Conservation (phyloP, 1,140 invertebrate genomes). For the Drosophila albomicans region DNA sequence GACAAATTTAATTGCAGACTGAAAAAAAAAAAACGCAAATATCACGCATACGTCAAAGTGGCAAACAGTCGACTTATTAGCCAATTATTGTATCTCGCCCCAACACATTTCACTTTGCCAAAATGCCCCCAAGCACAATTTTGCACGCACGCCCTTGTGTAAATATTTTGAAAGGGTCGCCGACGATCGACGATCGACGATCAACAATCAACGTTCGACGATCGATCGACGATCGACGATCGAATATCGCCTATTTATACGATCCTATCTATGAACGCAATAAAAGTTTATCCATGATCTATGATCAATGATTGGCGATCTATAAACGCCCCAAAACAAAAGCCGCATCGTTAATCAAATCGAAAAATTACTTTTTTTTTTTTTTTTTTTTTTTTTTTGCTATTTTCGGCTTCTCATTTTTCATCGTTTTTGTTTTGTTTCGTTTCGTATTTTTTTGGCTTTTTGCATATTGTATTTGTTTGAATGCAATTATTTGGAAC, state of each 20-base stretch:
- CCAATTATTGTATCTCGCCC: slow-evolving; percentile 31
- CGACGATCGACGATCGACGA: slow-evolving; percentile 2
- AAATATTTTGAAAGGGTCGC: slow-evolving; percentile 73
- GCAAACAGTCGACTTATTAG: slow-evolving; percentile 58
- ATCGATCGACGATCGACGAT: slow-evolving; percentile 2
- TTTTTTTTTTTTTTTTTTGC: slow-evolving; percentile 19
- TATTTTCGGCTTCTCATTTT: background rate
- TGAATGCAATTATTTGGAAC: slow-evolving; percentile 53
- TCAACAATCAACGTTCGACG: background rate
- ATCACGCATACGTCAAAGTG: slow-evolving; percentile 72
- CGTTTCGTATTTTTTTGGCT: background rate
- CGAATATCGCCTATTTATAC: background rate
- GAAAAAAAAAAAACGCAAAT: slow-evolving; percentile 34
- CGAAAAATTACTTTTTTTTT: slow-evolving; percentile 27
- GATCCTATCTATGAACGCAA: background rate
- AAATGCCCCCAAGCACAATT: slow-evolving; percentile 21
- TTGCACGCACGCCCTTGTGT: slow-evolving; percentile 53
- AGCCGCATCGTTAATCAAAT: slow-evolving; percentile 69
- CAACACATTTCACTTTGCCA: slow-evolving; percentile 21
- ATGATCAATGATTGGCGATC: slow-evolving; percentile 26
- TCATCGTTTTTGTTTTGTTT: no score
- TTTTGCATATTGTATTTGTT: slow-evolving; percentile 47
- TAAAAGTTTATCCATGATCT: slow-evolving; percentile 3
- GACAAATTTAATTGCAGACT: slow-evolving; percentile 46
- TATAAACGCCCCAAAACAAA: slow-evolving; percentile 32